Base-by-base conservation (phyloP, 2,113 vertebrate species). In the Protobothrops flavoviridis region DNA sequence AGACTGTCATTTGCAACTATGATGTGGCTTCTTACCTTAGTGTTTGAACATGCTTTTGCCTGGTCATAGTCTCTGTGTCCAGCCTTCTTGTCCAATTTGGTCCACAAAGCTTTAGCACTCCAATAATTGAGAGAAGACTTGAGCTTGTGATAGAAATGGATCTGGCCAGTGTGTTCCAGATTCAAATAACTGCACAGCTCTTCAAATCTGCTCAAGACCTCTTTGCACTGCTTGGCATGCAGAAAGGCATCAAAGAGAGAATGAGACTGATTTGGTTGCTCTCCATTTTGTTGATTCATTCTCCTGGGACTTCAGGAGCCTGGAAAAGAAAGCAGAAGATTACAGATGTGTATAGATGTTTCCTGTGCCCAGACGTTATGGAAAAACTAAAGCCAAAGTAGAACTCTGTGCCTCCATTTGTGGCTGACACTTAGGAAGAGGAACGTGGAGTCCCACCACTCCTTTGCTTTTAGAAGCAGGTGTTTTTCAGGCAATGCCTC, bases 51-150 rank as follows among this genome's bases (percentile, higher is more conserved):
- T 88, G 97, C 98, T 86, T 95, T 98, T 74, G 98, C 98, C 95
- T 99, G 98, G 91, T 98, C 97, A 15, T 99, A 99, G 88, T 98
- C 98, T 0, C 92, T 92, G 94, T 99, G 98, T 9, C 97, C 94
- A 0, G 98, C 98, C 91, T 99, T 97, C 95, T 99, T 99, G 97
- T 99, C 99, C 94, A 99, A 97, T 93, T 99, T 99, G 85, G 95
- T 96, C 99, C 99, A 99, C 69, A 99, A 94, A 0, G 98, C 98
- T 96, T 99, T 99, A 97, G 99, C 99, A 45, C 98, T 99, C 99
- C 99, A 99, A 97, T 98, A 99, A 97, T 99, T 99, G 92, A 99
- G 98, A 55, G 96, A 96, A 61, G 98, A 98, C 95, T 99, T 99
- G 89, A 99, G 97, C 93, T 97, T 98, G 0, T 95, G 95, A 91